Conservation (phyloP, 2,888 invertebrate species). For the Hipparchia semele region DNA sequence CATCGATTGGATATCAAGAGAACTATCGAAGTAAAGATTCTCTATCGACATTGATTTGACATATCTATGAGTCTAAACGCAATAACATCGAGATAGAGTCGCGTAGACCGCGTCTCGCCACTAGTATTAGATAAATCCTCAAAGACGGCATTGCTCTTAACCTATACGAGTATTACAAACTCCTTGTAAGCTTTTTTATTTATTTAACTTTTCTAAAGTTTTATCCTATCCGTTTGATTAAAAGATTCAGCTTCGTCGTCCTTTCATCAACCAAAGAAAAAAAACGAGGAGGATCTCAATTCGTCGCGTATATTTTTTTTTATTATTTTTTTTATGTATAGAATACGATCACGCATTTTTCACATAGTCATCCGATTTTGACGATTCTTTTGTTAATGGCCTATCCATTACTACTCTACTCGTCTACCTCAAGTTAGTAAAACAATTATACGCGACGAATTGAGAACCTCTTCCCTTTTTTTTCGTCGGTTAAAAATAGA, state of each 20-base stretch:
- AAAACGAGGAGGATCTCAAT: too few species aligned
- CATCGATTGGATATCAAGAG: conserved; percentile 42
- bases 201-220: not conserved
- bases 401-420: too few species aligned
- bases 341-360: too few species aligned
- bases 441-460: too few species aligned
- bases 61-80: conserved; percentile 48
- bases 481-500: too few species aligned
- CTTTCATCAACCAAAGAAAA: too few species aligned
- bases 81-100: conserved; percentile 49
- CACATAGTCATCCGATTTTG: too few species aligned
- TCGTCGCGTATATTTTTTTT: too few species aligned
- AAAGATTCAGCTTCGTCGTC: not conserved
- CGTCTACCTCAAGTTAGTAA: too few species aligned
- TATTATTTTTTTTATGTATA: too few species aligned
- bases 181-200: not conserved
- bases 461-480: too few species aligned
- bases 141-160: conserved; percentile 37
- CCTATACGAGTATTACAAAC: not conserved
- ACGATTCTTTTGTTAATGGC: too few species aligned
- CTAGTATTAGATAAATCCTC: conserved; percentile 59
- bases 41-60: conserved; percentile 47
- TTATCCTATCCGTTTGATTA: not conserved
- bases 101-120: conserved; percentile 51
- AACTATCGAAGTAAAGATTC: conserved; percentile 48